Conservation (phyloP, 2,113 vertebrate species). For the Pluvialis apricaria region DNA sequence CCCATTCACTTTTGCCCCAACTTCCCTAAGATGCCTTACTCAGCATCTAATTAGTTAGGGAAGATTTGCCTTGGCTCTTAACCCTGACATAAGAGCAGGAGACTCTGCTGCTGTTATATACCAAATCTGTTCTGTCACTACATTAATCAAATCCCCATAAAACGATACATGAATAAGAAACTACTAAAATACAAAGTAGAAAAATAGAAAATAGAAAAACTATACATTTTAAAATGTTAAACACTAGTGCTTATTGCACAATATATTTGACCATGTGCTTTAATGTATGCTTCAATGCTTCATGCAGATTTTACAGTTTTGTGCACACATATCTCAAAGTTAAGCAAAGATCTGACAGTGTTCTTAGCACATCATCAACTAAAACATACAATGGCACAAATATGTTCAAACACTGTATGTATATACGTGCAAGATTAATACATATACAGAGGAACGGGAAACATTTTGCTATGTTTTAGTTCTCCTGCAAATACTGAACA, state of each 20-base stretch:
- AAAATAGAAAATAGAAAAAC: background rate
- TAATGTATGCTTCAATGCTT: background rate
- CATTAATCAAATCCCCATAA: slow-evolving; percentile 68
- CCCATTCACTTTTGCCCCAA: slow-evolving; percentile 77
- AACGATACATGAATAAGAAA: slow-evolving; percentile 51
- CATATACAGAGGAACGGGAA: background rate
- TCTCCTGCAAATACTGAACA: background rate
- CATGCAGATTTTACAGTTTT: slow-evolving; percentile 10
- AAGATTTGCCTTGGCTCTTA: slow-evolving; percentile 73
- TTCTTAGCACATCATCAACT: slow-evolving; percentile 5
- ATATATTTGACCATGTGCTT: background rate
- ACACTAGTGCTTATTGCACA: background rate
- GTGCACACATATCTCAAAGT: background rate
- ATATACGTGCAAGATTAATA: background rate
- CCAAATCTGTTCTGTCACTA: slow-evolving; percentile 80
- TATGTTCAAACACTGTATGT: background rate
- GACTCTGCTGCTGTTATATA: slow-evolving; percentile 67
- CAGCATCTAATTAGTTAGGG: slow-evolving; percentile 82
- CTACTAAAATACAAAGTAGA: slow-evolving; percentile 35
- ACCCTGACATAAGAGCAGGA: slow-evolving; percentile 74
- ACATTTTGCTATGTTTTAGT: background rate
- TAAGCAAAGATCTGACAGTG: background rate
- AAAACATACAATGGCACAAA: background rate
- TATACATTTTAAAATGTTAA: background rate
- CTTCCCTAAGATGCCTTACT: slow-evolving; percentile 77